phyloP scores from a whole-genome alignment of 2,113 vertebrate species.

The Cryptotis parvus region DNA sequence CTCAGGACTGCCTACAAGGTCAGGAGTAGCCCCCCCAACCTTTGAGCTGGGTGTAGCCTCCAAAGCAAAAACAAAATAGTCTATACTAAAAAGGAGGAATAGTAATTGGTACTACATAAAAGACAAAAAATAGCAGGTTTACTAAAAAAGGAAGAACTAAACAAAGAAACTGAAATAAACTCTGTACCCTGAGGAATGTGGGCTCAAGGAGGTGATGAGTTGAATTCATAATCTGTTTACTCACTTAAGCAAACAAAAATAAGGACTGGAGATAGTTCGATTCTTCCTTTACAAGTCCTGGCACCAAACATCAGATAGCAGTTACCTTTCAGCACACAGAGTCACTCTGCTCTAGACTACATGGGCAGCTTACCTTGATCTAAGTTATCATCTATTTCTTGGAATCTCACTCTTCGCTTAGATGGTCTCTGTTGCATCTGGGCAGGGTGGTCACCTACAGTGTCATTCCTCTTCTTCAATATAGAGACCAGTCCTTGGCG shows the following conservation, averaged over 20 bases:
- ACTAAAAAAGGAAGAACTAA: neutral
- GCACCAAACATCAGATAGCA: neutral
- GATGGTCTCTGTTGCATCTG: constrained; percentile 86
- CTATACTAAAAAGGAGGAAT: neutral
- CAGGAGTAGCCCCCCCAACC: no score
- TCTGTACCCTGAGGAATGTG: neutral
- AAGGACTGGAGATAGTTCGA: neutral
- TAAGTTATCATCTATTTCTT: constrained; percentile 92
- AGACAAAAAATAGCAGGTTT: constrained; percentile 7
- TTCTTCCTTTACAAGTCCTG: neutral
- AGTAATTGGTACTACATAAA: neutral
- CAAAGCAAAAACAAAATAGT: no score
- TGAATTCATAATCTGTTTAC: neutral
- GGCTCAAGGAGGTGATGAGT: neutral
- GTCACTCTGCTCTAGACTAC: neutral
- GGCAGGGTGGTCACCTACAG: constrained; percentile 80
- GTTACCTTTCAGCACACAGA: neutral
- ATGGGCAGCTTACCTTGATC: constrained; percentile 90
- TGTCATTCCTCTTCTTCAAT: constrained; percentile 92
- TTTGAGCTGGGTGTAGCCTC: no score
- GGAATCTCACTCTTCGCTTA: constrained; percentile 95
- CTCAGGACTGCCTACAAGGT: no score
- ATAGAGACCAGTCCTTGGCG: constrained; percentile 95
- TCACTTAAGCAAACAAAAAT: constrained; percentile 41
- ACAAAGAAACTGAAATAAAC: neutral